Conservation (phyloP, 1,140 invertebrate genomes). For the Caenorhabditis brenneri region DNA sequence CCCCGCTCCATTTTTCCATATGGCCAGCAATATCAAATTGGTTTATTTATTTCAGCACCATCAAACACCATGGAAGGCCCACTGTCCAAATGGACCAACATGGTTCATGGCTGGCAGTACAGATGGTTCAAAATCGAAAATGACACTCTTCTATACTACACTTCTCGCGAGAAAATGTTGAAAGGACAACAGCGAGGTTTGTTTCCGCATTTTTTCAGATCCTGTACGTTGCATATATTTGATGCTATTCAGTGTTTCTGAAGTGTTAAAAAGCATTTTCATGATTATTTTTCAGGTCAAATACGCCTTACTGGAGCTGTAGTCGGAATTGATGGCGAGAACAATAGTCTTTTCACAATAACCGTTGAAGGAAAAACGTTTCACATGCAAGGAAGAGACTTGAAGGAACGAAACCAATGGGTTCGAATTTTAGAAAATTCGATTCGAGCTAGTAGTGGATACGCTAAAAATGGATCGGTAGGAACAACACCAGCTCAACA, state of each 20-base stretch:
- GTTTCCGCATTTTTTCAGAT: background rate
- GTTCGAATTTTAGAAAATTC: conserved; percentile 90
- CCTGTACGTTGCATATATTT: too few relatives aligned
- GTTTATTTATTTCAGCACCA: background rate
- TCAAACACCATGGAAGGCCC: conserved; percentile 82
- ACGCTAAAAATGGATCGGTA: conserved; percentile 47
- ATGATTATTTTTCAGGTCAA: conserved; percentile 76
- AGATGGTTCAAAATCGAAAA: conserved; percentile 91
- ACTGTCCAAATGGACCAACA: conserved; percentile 99
- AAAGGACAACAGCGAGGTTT: conserved; percentile 86
- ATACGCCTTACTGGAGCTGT: conserved; percentile 83
- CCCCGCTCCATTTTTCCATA: background rate
- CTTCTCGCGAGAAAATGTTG: conserved; percentile 98
- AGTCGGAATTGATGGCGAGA: conserved; percentile 97
- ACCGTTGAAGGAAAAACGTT: conserved; percentile 98
- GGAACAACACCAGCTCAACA: conserved; percentile 81
- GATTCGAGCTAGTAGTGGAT: conserved; percentile 74
- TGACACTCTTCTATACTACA: conserved; percentile 66
- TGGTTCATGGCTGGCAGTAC: conserved; percentile 80
- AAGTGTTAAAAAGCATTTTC: background rate
- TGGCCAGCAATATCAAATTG: background rate
- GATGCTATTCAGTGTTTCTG: too few relatives aligned
- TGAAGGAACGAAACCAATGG: conserved; percentile 92
- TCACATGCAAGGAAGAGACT: conserved; percentile 93
- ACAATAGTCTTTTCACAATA: conserved; percentile 98